Conservation (phyloP, 2,113 vertebrate species). For the Chamaetylas fuelleborni region DNA sequence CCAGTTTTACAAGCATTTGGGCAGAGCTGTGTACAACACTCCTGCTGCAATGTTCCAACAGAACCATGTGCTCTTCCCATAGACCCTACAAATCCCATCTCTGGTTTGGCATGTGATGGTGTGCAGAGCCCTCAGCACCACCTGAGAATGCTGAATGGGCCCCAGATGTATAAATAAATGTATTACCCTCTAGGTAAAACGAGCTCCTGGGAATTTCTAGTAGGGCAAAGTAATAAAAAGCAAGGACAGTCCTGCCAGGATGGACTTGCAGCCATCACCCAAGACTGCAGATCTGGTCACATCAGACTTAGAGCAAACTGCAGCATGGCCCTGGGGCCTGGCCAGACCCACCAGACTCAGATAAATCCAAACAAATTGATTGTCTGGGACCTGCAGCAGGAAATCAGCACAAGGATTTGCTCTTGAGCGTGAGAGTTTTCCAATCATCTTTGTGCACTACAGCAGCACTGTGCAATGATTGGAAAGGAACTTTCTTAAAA, state of each 20-base stretch:
- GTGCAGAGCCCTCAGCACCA: neutral
- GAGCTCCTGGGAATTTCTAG: neutral
- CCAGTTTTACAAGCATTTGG: neutral
- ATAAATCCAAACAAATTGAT: neutral
- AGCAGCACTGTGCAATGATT: accelerated
- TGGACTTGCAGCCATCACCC: neutral
- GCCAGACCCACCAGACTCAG: neutral
- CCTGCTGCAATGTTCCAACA: neutral
- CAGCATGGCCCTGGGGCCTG: accelerated
- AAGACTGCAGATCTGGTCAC: neutral
- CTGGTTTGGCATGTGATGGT: neutral
- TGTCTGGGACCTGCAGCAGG: neutral
- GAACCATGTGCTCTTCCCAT: accelerated
- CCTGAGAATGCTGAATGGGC: neutral
- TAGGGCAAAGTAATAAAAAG: neutral
- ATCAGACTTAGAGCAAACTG: neutral
- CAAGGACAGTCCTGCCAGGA: neutral
- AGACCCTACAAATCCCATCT: neutral
- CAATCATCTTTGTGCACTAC: neutral
- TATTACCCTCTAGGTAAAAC: neutral
- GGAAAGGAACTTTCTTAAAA: neutral
- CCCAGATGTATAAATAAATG: neutral
- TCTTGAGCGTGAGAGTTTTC: neutral
- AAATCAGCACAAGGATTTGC: neutral
- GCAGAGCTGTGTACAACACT: neutral